A percentile compares a stretch with the other conserved stretches of the same genome.
These are phyloP conservation scores for Drosophila nannoptera DNA, from an alignment of 1,140 invertebrate species.

Conservation along the genomic window DNA sequence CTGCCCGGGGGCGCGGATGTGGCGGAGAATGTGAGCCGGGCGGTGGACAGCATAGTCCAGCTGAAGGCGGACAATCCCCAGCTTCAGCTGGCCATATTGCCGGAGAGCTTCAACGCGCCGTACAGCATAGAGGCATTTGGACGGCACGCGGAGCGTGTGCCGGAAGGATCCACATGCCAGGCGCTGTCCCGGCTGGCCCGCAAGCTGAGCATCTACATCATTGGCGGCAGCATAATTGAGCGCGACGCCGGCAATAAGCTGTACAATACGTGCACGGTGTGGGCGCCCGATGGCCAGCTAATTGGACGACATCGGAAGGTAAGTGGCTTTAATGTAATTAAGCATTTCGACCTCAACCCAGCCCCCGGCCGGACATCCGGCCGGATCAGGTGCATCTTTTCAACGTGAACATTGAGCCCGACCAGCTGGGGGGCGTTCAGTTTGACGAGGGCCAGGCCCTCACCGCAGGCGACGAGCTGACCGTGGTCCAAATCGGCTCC, in stretches of 20 bases:
- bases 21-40: conserved; percentile 85
- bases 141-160: conserved; percentile 92
- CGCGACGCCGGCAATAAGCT: conserved; percentile 80
- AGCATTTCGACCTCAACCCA: neutral
- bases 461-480: conserved; percentile 86
- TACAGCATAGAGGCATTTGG: conserved; percentile 88
- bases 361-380: neutral
- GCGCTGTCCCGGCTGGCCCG: conserved; percentile 87
- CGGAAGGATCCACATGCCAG: conserved; percentile 85
- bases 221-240: conserved; percentile 95
- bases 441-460: conserved; percentile 94
- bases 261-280: conserved; percentile 95
- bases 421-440: conserved; percentile 85
- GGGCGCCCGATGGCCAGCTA: conserved; percentile 88
- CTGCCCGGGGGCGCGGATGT: conserved; percentile 87
- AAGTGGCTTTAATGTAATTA: conserved; percentile 7
- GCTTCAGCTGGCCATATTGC: conserved; percentile 85
- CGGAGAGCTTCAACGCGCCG: conserved; percentile 97
- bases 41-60: conserved; percentile 85
- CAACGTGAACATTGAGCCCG: conserved; percentile 92
- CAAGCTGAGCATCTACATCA: conserved; percentile 88
- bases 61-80: conserved; percentile 86
- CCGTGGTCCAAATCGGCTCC: conserved; percentile 86
- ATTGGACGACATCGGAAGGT: conserved; percentile 87
- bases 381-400: conserved; percentile 89